Base-by-base conservation (phyloP, 2,113 vertebrate species). In the Euleptes europaea region DNA sequence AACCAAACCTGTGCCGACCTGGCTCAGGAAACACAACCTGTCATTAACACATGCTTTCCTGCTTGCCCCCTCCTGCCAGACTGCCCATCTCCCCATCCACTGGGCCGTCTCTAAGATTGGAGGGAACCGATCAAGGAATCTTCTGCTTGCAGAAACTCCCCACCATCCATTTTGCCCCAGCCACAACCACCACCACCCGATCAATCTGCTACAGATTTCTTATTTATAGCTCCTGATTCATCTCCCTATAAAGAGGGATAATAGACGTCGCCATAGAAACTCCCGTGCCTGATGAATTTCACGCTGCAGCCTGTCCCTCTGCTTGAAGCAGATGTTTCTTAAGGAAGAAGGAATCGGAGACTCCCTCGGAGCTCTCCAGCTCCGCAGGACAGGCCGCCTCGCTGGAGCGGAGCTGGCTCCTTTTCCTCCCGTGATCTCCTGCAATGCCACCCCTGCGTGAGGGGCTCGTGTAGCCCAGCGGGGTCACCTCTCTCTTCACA, bases 171-270 rank as follows among this genome's bases (percentile, higher is more conserved):
- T 4, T 66, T 19, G 9, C 71, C 19, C 71, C 87, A 1, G 0
- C 2, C 71, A 10, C 78, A 49, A 51, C 51, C 83, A 86, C 23
- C 47, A 84, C 0, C n/a, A 17, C 51, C 69, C 5, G 66, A 3
- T 35, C 83, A 70, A 0, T 77, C 77, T 12, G 2, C 33, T 1
- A 47, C 84, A 73, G 84, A 85, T 65, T 79, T 63, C 67, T 79
- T 93, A 92, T 94, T 91, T 91, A 90, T 94, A 94, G 93, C 19
- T 57, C 91, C 86, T 92, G 92, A 91, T 91, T 92, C 92, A 93
- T 70, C 91, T 51, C 74, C 51, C 83, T 14, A 1, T 12, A 5
- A 21, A 85, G 63, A 40, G 2, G 90, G 89, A 93, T 85, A 88
- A 33, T 2, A 35, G 88, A 71, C 57, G 88, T 94, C 70, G 57